phyloP scores from a whole-genome alignment of 2,888 invertebrate species.

The Meandrusa payeni region DNA sequence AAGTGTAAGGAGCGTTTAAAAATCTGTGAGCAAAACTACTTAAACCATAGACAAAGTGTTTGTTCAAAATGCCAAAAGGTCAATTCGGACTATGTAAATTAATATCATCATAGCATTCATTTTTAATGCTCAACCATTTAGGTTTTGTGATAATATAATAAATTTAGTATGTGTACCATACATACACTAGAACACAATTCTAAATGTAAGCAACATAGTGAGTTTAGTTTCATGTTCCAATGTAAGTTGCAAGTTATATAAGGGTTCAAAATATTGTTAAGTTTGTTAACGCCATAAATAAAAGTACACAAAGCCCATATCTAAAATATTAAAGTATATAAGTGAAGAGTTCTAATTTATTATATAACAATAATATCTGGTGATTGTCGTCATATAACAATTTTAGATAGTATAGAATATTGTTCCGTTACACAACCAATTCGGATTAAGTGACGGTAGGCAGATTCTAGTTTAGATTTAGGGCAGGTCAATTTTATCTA shows the following conservation, averaged over 20 bases:
- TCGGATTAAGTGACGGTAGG: slow-evolving; percentile 22
- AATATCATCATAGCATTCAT: too few relatives aligned
- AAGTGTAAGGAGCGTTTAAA: too few relatives aligned
- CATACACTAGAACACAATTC: not conserved
- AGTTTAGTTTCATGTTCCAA: slow-evolving; percentile 9
- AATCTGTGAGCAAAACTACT: not conserved
- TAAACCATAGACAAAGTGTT: too few relatives aligned
- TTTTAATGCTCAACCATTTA: slow-evolving; percentile 9
- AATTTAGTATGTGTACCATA: slow-evolving; percentile 14
- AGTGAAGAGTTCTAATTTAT: slow-evolving; percentile 19
- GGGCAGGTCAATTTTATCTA: slow-evolving; percentile 52
- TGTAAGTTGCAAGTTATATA: slow-evolving; percentile 13
- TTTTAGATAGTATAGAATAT: slow-evolving; percentile 22
- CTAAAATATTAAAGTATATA: slow-evolving; percentile 10
- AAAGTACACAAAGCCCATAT: slow-evolving; percentile 24
- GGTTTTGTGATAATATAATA: slow-evolving; percentile 29
- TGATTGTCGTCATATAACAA: slow-evolving; percentile 20
- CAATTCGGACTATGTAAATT: too few relatives aligned
- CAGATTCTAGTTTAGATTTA: slow-evolving; percentile 31
- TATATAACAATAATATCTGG: slow-evolving; percentile 10
- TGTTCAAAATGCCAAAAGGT: too few relatives aligned
- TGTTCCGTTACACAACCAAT: slow-evolving; percentile 20
- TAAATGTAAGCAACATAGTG: slow-evolving; percentile 4
- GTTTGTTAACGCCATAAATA: slow-evolving; percentile 26
- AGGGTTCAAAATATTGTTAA: slow-evolving; percentile 27